These are phyloP conservation scores for Anagyrus pseudococci DNA, from an alignment of 2,888 invertebrate species.

Conservation along the genomic window DNA sequence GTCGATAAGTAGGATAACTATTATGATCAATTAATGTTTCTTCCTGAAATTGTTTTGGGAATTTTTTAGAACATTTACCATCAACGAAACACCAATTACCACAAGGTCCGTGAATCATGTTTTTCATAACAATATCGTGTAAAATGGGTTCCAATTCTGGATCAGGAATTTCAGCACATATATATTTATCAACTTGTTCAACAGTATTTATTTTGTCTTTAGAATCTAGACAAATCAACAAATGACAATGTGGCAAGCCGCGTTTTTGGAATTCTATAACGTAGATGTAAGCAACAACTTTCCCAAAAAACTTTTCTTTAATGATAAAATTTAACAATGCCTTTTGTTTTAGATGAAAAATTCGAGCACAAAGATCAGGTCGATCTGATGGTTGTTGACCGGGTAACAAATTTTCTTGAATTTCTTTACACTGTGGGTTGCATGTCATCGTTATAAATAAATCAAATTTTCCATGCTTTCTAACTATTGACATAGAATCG, in stretches of 20 bases:
- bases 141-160: slow-evolving; percentile 41
- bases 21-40: slow-evolving; percentile 40
- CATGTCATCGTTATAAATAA: slow-evolving; percentile 37
- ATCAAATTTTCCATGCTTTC: slow-evolving; percentile 38
- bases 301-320: slow-evolving; percentile 22
- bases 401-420: slow-evolving; percentile 26
- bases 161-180: slow-evolving; percentile 51
- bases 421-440: slow-evolving; percentile 34
- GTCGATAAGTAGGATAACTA: slow-evolving; percentile 43
- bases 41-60: slow-evolving; percentile 1
- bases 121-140: slow-evolving; percentile 45
- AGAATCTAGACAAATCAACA: slow-evolving; percentile 17
- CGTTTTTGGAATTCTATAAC: slow-evolving; percentile 29
- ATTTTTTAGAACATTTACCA: slow-evolving; percentile 5
- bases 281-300: slow-evolving; percentile 23
- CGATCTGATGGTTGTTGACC: slow-evolving; percentile 28
- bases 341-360: slow-evolving; percentile 28
- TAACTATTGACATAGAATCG: slow-evolving; percentile 40
- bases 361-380: slow-evolving; percentile 29
- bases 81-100: slow-evolving; percentile 35
- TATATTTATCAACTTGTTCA: slow-evolving; percentile 9
- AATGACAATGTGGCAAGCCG: slow-evolving; percentile 26
- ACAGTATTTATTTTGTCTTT: slow-evolving; percentile 37
- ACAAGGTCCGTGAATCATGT: slow-evolving; percentile 56
- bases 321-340: slow-evolving; percentile 22